A percentile compares a stretch with the other conserved stretches of the same genome.
Evolutionary conservation across 2,888 invertebrate genomes (phyloP).

Genomic region (Disparrhopalites patrizii): DNA sequence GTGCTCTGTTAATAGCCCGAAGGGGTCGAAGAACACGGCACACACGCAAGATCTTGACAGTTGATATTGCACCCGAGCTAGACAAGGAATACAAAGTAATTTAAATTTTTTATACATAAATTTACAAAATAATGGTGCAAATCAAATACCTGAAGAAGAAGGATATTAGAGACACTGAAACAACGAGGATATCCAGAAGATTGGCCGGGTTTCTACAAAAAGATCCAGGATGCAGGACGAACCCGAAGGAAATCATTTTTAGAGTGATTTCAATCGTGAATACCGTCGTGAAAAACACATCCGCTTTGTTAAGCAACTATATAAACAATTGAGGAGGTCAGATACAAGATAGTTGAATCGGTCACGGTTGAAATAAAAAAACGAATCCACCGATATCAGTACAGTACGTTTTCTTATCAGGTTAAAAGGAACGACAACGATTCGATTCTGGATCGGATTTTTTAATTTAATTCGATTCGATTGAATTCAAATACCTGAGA

Average conservation of each 20-base stretch:
- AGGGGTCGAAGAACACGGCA: slow-evolving; percentile 94
- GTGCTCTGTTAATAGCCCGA: slow-evolving; percentile 98
- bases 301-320: slow-evolving; percentile 90
- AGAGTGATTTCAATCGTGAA: slow-evolving; percentile 96
- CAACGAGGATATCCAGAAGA: slow-evolving; percentile 95
- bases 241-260: slow-evolving; percentile 96
- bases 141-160: slow-evolving; percentile 78
- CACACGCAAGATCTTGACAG: slow-evolving; percentile 98
- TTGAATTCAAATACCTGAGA: no score
- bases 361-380: not conserved
- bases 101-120: not conserved
- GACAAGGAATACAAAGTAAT: not conserved
- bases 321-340: not conserved
- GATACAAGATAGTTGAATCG: not conserved
- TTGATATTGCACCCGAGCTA: slow-evolving; percentile 76
- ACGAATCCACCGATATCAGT: no score
- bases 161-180: slow-evolving; percentile 94
- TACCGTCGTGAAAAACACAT: slow-evolving; percentile 96
- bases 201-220: slow-evolving; percentile 99
- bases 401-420: not conserved
- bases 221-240: slow-evolving; percentile 94
- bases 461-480: no score
- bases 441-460: no score
- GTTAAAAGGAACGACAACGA: no score
- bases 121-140: slow-evolving; percentile 21